phyloP scores from a whole-genome alignment of 2,888 invertebrate species.

The Netelia melanura region DNA sequence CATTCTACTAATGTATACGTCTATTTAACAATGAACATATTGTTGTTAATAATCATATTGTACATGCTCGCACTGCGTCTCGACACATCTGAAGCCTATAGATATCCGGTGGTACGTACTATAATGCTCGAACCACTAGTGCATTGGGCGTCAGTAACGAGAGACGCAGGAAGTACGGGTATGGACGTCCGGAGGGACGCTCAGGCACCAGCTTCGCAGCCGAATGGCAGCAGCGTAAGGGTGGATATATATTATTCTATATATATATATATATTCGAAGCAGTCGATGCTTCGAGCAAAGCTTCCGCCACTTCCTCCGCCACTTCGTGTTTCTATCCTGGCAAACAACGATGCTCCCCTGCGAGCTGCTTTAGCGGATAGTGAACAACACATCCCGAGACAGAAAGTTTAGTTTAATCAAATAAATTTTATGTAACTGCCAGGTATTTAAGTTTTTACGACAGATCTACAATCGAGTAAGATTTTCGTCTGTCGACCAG shows the following conservation, averaged over 20 bases:
- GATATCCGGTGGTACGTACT: conserved; percentile 69
- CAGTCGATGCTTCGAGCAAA: conserved; percentile 59
- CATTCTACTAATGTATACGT: no score
- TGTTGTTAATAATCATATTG: conserved; percentile 5
- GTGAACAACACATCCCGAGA: conserved; percentile 39
- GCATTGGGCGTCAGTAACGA: conserved; percentile 83
- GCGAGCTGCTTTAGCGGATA: conserved; percentile 59
- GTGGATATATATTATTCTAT: conserved; percentile 3
- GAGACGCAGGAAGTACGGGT: conserved; percentile 83
- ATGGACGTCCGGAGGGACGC: conserved; percentile 69
- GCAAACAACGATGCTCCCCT: conserved; percentile 29
- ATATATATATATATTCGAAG: conserved; percentile 33
- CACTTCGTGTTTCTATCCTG: conserved; percentile 57
- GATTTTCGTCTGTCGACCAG: no score
- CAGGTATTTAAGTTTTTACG: no score
- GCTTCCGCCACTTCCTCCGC: conserved; percentile 64
- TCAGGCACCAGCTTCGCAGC: conserved; percentile 43
- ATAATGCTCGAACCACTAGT: conserved; percentile 82
- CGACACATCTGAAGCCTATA: conserved; percentile 41
- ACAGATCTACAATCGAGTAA: no score
- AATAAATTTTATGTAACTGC: no score
- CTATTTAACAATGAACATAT: no score
- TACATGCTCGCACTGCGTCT: conserved; percentile 25
- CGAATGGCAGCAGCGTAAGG: conserved; percentile 35
- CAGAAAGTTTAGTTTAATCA: no score